Base-by-base conservation (phyloP, 2,888 invertebrate species). In the Euplagia quadripunctaria region DNA sequence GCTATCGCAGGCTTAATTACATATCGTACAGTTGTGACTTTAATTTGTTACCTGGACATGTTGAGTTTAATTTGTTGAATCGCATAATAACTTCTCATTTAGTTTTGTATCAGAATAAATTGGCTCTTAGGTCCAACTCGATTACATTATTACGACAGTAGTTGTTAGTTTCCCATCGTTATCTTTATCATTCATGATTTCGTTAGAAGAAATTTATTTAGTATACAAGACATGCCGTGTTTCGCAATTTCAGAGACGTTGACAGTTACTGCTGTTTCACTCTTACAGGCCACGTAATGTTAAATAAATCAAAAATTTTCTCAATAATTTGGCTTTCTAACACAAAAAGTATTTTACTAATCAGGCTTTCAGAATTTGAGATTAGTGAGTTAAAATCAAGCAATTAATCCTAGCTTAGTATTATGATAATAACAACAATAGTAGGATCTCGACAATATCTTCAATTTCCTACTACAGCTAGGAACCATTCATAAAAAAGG, bases 1-100 rank as follows among this genome's bases (percentile, higher is more conserved):
- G 68, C 78, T 79, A 76, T 76, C 81, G 78, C 72, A 78, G 70
- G 73, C 72, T 80, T 83, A 82, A 84, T 82, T 79, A 76, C 81
- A 65, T 74, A 78, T 78, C 71, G 73, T 72, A 77, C 71, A 71
- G 76, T 71, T 74, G 69, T 64, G 74, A 78, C 74, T 79, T 79
- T 78, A 82, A 82, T 79, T 73, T 77, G 70, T 64, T 68, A 68
- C 68, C 42, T 68, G n/a, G 46, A n/a, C 43, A 51, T 43, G 20
- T 67, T 63, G 55, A 43, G 16, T 52, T 68, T 63, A 68, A 64
- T 64, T 61, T 51, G 63, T n/a, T 51, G 46, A 20, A 46, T 42
- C 12, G 51, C 6, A 46, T 14, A 61, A 58, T 63, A 16, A 46
- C n/a, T 16, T 14, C 43, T 58, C 0, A 20, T 20, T 20, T 20